These are phyloP conservation scores for Nemoura dubitans DNA, from an alignment of 2,888 invertebrate species.

Conservation along the genomic window DNA sequence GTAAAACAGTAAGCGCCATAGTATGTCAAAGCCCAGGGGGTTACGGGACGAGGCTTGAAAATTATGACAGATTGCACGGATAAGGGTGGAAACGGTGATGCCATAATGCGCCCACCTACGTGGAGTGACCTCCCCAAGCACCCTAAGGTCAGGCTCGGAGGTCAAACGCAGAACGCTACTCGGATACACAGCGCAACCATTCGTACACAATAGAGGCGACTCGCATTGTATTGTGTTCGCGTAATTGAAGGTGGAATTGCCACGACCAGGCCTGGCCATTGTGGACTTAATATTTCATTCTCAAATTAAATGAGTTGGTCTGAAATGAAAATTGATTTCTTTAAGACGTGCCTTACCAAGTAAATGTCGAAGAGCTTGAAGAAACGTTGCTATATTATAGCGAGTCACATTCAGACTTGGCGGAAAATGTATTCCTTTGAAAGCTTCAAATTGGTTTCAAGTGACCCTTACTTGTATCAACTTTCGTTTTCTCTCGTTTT, in stretches of 20 bases:
- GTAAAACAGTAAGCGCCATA: neutral
- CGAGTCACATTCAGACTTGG: neutral
- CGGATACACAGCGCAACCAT: neutral
- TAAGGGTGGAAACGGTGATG: neutral
- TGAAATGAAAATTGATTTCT: slow-evolving; percentile 7
- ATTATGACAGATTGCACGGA: neutral
- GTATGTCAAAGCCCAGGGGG: too few relatives aligned
- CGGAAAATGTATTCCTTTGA: neutral
- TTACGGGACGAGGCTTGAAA: neutral
- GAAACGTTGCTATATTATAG: neutral
- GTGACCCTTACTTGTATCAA: neutral
- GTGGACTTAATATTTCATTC: neutral
- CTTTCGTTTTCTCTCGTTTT: neutral
- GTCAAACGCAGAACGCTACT: neutral
- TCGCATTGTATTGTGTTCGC: neutral
- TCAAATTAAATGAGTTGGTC: neutral
- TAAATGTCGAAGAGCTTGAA: neutral
- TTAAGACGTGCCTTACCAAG: neutral
- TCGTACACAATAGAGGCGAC: neutral
- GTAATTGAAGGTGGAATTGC: too few relatives aligned
- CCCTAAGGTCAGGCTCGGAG: neutral
- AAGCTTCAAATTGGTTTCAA: neutral
- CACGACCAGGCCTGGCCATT: neutral
- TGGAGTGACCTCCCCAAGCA: neutral
- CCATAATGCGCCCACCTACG: neutral